These are phyloP conservation scores for Sinotaia quadrata DNA, from an alignment of 2,888 invertebrate genomes.

Conservation along the genomic window DNA sequence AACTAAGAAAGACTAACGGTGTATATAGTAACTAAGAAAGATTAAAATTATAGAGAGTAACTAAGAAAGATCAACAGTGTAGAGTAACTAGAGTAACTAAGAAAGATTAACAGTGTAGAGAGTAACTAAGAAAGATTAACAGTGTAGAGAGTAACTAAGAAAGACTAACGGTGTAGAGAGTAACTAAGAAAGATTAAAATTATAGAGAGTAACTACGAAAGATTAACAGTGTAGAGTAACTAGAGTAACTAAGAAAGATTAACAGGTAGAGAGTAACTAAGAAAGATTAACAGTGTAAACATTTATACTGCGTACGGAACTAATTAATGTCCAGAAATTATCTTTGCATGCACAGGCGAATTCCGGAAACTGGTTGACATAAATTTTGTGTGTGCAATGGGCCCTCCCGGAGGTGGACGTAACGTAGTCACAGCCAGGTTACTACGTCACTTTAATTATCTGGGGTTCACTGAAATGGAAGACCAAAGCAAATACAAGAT, in stretches of 20 bases:
- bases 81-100: too few relatives aligned
- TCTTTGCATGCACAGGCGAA: slow-evolving; percentile 68
- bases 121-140: too few relatives aligned
- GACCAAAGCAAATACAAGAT: slow-evolving; percentile 80
- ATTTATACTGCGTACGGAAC: neutral
- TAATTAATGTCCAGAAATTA: neutral
- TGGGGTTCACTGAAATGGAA: slow-evolving; percentile 85
- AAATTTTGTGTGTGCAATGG: slow-evolving; percentile 84
- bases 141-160: too few relatives aligned
- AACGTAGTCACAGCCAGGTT: slow-evolving; percentile 83
- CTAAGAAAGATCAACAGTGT: too few relatives aligned
- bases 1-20: too few relatives aligned
- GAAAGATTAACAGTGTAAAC: neutral
- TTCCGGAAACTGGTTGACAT: slow-evolving; percentile 82
- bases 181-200: too few relatives aligned
- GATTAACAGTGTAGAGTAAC: too few relatives aligned
- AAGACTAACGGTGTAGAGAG: too few relatives aligned
- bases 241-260: neutral
- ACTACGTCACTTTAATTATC: slow-evolving; percentile 83
- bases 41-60: too few relatives aligned
- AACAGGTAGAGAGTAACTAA: neutral
- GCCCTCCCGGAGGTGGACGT: slow-evolving; percentile 85
- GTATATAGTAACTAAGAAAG: too few relatives aligned
- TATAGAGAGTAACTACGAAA: too few relatives aligned
- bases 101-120: too few relatives aligned